These are phyloP conservation scores for Leguminivora glycinivorella DNA, from an alignment of 1,140 invertebrate genomes.

Conservation along the genomic window DNA sequence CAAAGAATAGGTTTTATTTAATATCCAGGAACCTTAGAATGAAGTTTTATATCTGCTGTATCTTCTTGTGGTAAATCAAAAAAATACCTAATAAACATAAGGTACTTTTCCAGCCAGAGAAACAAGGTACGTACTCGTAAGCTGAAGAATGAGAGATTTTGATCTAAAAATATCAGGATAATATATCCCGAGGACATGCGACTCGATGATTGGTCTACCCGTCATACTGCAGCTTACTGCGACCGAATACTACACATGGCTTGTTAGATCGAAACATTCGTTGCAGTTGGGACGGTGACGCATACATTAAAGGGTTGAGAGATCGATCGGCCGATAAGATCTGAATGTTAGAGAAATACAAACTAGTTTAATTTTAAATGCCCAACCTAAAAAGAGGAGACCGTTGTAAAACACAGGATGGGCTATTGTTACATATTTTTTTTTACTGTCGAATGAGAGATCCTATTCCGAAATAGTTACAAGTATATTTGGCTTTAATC, in stretches of 20 bases:
- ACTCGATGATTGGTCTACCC: background rate
- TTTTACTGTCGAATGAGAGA: constrained; percentile 58
- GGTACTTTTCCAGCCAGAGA: no score
- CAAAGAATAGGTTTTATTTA: background rate
- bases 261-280: constrained; percentile 49
- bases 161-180: no score
- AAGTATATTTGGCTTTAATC: no score
- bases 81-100: no score
- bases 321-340: constrained; percentile 67
- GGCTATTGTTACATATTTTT: constrained; percentile 68
- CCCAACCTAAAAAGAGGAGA: constrained; percentile 53
- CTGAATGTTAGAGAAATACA: constrained; percentile 57
- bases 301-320: constrained; percentile 66
- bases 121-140: background rate
- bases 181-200: no score
- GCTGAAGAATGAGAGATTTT: no score
- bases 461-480: no score
- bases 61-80: no score
- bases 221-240: constrained; percentile 2
- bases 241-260: constrained; percentile 34
- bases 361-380: constrained; percentile 63
- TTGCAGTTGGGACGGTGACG: constrained; percentile 52
- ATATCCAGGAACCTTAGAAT: background rate
- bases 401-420: constrained; percentile 57
- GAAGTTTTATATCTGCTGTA: background rate